phyloP scores from a whole-genome alignment of 2,113 vertebrate genomes.

The Gallinago undulata region DNA sequence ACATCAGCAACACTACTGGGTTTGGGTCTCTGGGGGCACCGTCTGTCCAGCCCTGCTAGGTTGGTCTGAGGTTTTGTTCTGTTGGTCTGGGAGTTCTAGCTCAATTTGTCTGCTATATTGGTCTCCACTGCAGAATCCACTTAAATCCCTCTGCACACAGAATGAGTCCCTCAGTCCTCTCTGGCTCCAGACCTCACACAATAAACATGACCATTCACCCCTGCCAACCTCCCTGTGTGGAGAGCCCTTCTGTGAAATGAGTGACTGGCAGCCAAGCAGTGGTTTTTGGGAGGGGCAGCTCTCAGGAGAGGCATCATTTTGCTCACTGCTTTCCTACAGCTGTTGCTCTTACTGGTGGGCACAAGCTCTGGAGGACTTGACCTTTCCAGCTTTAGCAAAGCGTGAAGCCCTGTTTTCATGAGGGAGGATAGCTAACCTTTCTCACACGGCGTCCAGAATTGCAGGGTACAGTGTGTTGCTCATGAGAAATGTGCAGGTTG shows the following conservation, averaged over 20 bases:
- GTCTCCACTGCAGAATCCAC: background rate
- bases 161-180: background rate
- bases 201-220: background rate
- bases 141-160: background rate
- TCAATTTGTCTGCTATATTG: background rate
- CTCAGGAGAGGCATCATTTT: background rate
- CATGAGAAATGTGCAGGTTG: background rate
- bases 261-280: background rate
- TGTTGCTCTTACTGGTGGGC: background rate
- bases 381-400: background rate
- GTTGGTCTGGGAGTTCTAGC: no score
- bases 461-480: background rate
- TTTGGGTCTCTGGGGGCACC: background rate
- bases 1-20: background rate
- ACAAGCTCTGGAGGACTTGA: background rate
- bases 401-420: background rate
- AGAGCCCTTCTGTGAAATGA: background rate
- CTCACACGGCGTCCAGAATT: background rate
- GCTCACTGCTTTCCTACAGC: background rate
- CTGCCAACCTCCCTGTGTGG: background rate
- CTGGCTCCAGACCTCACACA: background rate
- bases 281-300: background rate
- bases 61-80: no score
- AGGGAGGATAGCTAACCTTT: background rate
- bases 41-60: background rate